Percentiles rank a stretch among this genome's conserved stretches.
phyloP scores from a whole-genome alignment of 2,888 invertebrate genomes.

The Sminthurides aquaticus region DNA sequence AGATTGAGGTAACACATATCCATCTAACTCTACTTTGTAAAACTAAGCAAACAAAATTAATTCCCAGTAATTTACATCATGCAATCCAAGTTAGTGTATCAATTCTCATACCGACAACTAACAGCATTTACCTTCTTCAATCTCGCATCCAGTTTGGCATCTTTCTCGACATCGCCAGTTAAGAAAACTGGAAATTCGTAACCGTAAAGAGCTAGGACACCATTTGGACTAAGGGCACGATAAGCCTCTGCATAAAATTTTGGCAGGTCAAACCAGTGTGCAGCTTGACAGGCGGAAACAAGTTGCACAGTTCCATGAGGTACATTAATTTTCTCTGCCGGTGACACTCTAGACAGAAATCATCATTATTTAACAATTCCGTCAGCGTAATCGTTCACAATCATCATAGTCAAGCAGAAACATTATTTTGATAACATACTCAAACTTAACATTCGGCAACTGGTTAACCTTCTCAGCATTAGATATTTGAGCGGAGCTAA shows the following conservation, averaged over 20 bases:
- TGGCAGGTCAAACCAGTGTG: conserved; percentile 29
- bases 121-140: conserved; percentile 6
- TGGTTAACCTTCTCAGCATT: conserved; percentile 45
- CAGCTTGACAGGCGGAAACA: conserved; percentile 22
- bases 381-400: too few species aligned
- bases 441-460: conserved; percentile 44
- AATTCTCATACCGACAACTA: background rate
- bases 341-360: conserved; percentile 40
- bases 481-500: conserved; percentile 47
- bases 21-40: conserved; percentile 27
- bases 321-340: conserved; percentile 24
- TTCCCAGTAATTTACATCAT: background rate
- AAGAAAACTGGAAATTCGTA: conserved; percentile 25
- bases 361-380: background rate
- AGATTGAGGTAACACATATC: conserved; percentile 42
- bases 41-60: conserved; percentile 7
- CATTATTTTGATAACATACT: conserved; percentile 21
- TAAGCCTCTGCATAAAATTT: conserved; percentile 24
- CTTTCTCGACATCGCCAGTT: conserved; percentile 9
- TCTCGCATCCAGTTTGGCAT: conserved; percentile 5
- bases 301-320: conserved; percentile 18
- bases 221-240: conserved; percentile 20
- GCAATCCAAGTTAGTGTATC: background rate
- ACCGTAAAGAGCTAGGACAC: conserved; percentile 22
- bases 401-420: background rate